Percentiles rank a stretch among this genome's conserved stretches.
Conservation (phyloP, 1,140 invertebrate genomes). For the Notospermus geniculatus region DNA sequence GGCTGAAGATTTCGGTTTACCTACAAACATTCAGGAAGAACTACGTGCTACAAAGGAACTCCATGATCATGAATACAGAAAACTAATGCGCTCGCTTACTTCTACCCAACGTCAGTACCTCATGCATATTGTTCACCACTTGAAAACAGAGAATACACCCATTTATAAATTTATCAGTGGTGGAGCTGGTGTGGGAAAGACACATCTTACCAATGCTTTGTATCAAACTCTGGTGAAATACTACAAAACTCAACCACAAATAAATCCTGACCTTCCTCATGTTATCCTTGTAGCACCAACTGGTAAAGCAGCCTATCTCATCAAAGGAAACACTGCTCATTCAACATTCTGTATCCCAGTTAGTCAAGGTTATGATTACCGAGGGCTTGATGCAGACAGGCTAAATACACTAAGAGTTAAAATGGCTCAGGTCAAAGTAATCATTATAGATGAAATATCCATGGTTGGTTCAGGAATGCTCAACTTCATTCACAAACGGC, state of each 20-base stretch:
- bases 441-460: slow-evolving; percentile 32
- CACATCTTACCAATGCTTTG: slow-evolving; percentile 18
- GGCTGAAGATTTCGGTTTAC: slow-evolving; percentile 18
- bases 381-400: slow-evolving; percentile 23
- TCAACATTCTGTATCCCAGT: slow-evolving; percentile 25
- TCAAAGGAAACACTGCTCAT: slow-evolving; percentile 24
- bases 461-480: slow-evolving; percentile 33
- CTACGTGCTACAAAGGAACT: slow-evolving; percentile 1
- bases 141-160: slow-evolving; percentile 1
- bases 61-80: background rate
- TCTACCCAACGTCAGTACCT: background rate
- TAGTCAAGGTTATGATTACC: slow-evolving; percentile 11
- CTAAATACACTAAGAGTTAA: slow-evolving; percentile 22
- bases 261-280: slow-evolving; percentile 20
- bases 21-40: background rate
- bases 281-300: slow-evolving; percentile 25
- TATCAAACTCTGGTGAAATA: slow-evolving; percentile 22
- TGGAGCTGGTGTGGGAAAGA: slow-evolving; percentile 17
- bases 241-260: slow-evolving; percentile 19
- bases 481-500: slow-evolving; percentile 23
- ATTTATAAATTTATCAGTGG: background rate
- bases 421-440: slow-evolving; percentile 6
- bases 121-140: slow-evolving; percentile 7
- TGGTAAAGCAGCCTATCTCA: slow-evolving; percentile 28
- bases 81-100: background rate